These are phyloP conservation scores for Bradypodion ventrale DNA, from an alignment of 2,797 vertebrate species.

Conservation along the genomic window DNA sequence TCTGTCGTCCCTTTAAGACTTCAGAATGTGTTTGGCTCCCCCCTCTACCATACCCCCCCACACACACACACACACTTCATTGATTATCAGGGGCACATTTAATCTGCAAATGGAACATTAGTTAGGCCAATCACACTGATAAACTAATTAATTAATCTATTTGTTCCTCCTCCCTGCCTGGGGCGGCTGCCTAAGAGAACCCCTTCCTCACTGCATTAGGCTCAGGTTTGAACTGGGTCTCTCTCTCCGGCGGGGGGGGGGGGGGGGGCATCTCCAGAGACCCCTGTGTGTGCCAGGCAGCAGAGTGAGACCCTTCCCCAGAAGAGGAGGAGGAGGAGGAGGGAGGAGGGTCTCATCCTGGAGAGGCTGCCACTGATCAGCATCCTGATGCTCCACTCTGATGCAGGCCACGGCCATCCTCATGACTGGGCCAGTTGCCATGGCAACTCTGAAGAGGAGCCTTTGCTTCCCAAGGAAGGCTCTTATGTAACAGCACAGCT, in stretches of 20 bases:
- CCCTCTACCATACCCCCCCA: not conserved
- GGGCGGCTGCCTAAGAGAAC: not conserved
- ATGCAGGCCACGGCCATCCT: not conserved
- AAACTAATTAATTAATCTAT: not conserved
- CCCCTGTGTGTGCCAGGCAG: too few species aligned
- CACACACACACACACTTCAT: not conserved
- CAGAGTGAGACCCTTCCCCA: too few species aligned
- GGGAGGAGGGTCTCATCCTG: not conserved
- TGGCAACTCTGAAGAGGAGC: slow-evolving; percentile 24
- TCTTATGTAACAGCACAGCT: slow-evolving; percentile 25
- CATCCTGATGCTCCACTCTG: not conserved
- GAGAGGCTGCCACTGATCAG: not conserved
- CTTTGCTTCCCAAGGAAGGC: slow-evolving; percentile 1
- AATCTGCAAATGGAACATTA: not conserved
- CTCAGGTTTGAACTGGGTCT: not conserved
- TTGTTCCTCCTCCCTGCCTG: too few species aligned
- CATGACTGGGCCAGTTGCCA: slow-evolving; percentile 11
- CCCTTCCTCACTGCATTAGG: too few species aligned
- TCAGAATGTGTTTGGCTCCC: not conserved
- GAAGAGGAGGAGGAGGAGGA: not conserved
- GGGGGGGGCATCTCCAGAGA: not conserved
- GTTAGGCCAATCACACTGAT: not conserved
- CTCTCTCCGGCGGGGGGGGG: too few species aligned
- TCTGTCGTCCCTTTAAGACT: too few species aligned
- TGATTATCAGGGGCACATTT: not conserved